Base-by-base conservation (phyloP, 2,797 vertebrate species). In the Semotilus atromaculatus region DNA sequence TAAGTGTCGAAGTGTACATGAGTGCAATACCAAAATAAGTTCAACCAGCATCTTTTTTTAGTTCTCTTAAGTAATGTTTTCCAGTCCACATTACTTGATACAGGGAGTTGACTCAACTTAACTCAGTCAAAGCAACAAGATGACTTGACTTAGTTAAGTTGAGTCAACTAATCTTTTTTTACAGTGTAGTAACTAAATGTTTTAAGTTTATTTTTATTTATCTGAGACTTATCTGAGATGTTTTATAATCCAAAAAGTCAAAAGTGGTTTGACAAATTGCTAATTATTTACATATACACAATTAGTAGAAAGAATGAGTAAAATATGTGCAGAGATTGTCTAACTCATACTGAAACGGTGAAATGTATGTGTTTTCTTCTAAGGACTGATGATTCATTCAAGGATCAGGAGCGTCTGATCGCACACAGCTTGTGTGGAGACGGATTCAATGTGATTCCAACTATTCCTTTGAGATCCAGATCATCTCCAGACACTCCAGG, bases 401-500 rank as follows among this genome's bases (percentile, higher is more conserved):
- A 13, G 43, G 43, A 38, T 81, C 78, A 80, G 45, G 29, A 80
- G 78, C 45, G 64, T 80, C 64, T 80, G 45, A 13, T 51, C 0
- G 79, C 79, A 70, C 64, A 70, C 62, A 91, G 74, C 34, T 84
- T 82, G 45, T 90, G 89, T 3, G 86, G 85, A 2, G 77, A 58
- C 0, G 95, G 94, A 48, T n/a, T 89, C 64, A 90, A 79, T 9
- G 87, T 92, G 5, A 95, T 89, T 23, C 93, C 93, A 0, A 89
- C 88, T 1, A 90, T 89, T 13, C 87, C 88, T 26, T 90, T 94
- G 83, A 95, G 92, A 78, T 93, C 92, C 67, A 95, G 86, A 34
- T 95, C 92, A 79, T 92, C 87, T 19, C 87, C 92, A 72, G 91
- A 90, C 76, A 94, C 86, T 53, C 93, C 91, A 19, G 92, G 89